Percentiles rank a stretch among this genome's conserved stretches.
Conservation (phyloP, 2,113 vertebrate species). For the Pteruthius melanotis region DNA sequence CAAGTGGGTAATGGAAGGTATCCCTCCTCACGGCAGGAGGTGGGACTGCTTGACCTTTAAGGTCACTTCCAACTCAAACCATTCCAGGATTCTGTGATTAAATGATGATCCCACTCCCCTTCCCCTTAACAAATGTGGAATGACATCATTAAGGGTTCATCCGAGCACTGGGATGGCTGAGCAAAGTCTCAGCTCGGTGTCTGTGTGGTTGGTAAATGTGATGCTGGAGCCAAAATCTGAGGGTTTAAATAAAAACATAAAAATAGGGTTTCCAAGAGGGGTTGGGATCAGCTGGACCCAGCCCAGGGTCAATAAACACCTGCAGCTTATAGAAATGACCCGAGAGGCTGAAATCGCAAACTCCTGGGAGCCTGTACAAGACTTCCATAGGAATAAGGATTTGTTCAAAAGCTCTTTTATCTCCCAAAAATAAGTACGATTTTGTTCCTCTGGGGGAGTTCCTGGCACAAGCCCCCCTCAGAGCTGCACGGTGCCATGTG, state of each 20-base stretch:
- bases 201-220: background rate
- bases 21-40: background rate
- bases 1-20: background rate
- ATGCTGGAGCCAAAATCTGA: background rate
- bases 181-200: background rate
- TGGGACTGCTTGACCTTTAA: rapidly evolving
- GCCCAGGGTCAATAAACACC: rapidly evolving
- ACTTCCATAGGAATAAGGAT: background rate
- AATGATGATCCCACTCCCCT: background rate
- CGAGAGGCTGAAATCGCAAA: background rate
- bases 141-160: background rate
- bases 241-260: background rate
- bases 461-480: background rate
- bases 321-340: background rate
- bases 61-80: background rate
- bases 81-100: background rate
- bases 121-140: background rate
- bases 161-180: background rate
- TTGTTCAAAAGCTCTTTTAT: background rate
- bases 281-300: background rate
- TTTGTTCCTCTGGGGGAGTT: background rate
- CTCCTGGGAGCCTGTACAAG: background rate
- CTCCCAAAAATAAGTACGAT: background rate
- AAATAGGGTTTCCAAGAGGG: background rate
- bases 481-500: background rate